Conservation (phyloP, 2,797 vertebrate genomes). For the Aulostomus chinensis region DNA sequence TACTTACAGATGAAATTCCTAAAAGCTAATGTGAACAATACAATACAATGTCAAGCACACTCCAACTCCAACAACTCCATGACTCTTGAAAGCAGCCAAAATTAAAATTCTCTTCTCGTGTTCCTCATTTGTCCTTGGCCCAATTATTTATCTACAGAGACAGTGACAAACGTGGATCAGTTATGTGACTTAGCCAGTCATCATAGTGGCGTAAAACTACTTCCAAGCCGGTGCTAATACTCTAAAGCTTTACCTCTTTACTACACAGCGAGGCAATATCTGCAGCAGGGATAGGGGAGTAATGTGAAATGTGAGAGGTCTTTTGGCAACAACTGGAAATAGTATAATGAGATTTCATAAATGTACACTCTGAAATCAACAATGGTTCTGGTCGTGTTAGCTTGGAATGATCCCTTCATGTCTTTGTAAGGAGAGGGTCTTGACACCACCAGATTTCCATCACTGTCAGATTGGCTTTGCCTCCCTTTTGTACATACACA, state of each 20-base stretch:
- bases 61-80: conserved; percentile 28
- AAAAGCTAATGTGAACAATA: background rate
- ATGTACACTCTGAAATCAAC: too few species aligned
- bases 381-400: too few species aligned
- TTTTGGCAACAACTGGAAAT: too few species aligned
- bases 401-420: too few species aligned
- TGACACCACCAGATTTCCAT: too few species aligned
- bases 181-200: background rate
- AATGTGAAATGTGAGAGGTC: too few species aligned
- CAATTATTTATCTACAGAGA: conserved; percentile 80
- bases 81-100: conserved; percentile 39
- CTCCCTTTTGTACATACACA: too few species aligned
- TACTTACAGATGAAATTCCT: conserved; percentile 1
- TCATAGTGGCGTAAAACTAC: background rate
- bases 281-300: conserved; percentile 8
- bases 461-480: too few species aligned
- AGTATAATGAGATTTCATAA: too few species aligned
- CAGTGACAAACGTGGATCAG: conserved; percentile 63
- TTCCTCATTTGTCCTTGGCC: conserved; percentile 58
- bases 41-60: conserved; percentile 21
- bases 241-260: background rate
- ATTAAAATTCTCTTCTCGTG: conserved; percentile 43
- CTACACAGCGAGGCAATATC: conserved; percentile 13
- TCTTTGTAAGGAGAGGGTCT: too few species aligned
- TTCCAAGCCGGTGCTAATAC: background rate